These are phyloP conservation scores for Pavo muticus DNA, from an alignment of 2,113 vertebrate genomes.

Conservation along the genomic window DNA sequence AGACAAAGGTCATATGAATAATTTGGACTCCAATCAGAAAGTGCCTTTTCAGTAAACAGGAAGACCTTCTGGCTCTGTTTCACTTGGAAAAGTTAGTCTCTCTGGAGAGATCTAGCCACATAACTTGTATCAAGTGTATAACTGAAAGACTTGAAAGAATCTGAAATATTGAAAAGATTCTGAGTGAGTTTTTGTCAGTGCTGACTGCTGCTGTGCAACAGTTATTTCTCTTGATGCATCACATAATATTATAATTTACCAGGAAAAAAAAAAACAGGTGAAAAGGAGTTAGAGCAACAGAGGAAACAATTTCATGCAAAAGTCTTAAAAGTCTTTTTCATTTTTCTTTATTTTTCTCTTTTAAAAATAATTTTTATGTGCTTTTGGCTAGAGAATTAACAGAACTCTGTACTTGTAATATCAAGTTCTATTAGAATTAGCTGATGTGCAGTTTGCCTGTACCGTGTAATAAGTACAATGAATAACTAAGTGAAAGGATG, in stretches of 20 bases:
- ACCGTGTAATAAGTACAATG: neutral
- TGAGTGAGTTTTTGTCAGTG: neutral
- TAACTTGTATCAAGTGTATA: constrained; percentile 9
- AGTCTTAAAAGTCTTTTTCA: neutral
- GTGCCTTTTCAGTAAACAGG: constrained; percentile 51
- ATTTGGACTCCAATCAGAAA: constrained; percentile 33
- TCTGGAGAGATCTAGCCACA: neutral
- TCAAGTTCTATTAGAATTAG: neutral
- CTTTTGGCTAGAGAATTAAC: neutral
- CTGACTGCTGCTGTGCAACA: constrained; percentile 31
- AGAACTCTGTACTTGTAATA: neutral
- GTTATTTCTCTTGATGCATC: constrained; percentile 30
- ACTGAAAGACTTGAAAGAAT: constrained; percentile 22
- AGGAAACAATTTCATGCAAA: neutral
- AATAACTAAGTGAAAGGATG: neutral
- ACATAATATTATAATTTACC: constrained; percentile 29
- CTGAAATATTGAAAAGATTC: constrained; percentile 29
- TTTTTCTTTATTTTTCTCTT: fast-evolving
- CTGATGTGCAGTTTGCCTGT: neutral
- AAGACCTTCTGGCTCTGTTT: constrained; percentile 27
- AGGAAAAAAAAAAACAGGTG: neutral
- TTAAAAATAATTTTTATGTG: neutral
- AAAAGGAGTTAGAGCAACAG: neutral
- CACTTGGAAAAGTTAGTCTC: constrained; percentile 36
- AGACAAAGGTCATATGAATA: constrained; percentile 13